Conservation (phyloP, 2,113 vertebrate species). For the Grammomys dolichurus region DNA sequence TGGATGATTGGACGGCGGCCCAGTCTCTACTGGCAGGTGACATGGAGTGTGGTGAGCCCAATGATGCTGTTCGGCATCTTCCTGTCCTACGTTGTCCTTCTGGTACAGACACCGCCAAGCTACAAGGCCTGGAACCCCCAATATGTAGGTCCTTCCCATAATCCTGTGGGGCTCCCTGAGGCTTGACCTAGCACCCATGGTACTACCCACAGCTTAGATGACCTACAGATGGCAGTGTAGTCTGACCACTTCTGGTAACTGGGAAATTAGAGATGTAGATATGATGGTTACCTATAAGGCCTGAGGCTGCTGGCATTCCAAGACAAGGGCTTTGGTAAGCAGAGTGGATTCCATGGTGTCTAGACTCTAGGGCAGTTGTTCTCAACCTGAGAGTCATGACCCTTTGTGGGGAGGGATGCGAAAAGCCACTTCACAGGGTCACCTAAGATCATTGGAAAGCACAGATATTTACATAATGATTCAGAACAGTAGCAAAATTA, state of each 20-base stretch:
- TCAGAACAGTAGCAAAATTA: background rate
- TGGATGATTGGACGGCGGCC: conserved; percentile 88
- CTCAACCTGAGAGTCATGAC: background rate
- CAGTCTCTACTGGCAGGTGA: conserved; percentile 90
- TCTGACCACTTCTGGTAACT: background rate
- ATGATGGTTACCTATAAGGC: background rate
- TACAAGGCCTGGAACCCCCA: conserved; percentile 93
- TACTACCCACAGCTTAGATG: background rate
- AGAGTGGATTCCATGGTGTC: background rate
- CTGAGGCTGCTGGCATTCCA: rapidly evolving
- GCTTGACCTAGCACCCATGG: too few relatives aligned
- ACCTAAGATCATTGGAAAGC: background rate
- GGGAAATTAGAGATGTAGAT: background rate
- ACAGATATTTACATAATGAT: background rate
- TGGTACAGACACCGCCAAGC: conserved; percentile 81
- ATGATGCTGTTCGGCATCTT: conserved; percentile 90
- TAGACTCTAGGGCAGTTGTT: background rate
- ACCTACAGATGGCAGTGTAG: background rate
- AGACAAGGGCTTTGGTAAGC: background rate
- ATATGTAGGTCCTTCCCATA: conserved; percentile 85
- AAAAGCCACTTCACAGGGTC: background rate
- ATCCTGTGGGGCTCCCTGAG: background rate
- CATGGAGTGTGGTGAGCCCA: conserved; percentile 93
- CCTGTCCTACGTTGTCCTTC: conserved; percentile 87
- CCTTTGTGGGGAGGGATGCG: background rate